phyloP scores from a whole-genome alignment of 2,113 vertebrate genomes.

The Holacanthus passer region DNA sequence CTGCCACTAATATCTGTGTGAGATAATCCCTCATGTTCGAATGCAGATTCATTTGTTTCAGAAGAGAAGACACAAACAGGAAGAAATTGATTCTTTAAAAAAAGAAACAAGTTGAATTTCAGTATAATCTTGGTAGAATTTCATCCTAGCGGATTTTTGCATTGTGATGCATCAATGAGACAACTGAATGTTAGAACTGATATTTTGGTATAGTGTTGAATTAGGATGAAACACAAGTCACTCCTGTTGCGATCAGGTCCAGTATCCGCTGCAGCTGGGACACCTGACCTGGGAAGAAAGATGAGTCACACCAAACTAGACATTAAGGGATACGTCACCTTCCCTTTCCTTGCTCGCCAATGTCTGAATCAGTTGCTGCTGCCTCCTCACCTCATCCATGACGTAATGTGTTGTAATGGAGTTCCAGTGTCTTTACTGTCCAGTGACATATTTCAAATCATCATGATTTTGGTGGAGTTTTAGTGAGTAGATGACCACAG shows the following conservation, averaged over 20 bases:
- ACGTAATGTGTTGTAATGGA: slow-evolving; percentile 61
- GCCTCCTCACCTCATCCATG: slow-evolving; percentile 44
- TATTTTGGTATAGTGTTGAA: not conserved
- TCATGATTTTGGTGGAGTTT: slow-evolving; percentile 68
- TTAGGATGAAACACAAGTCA: not conserved
- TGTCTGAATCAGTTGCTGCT: slow-evolving; percentile 16
- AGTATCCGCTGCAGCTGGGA: not conserved
- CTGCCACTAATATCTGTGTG: not conserved
- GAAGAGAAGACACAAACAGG: too few species aligned
- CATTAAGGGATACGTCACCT: not conserved
- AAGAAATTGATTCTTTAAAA: not conserved
- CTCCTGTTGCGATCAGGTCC: not conserved
- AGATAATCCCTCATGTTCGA: not conserved
- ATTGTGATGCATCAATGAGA: not conserved
- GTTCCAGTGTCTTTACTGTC: slow-evolving; percentile 64
- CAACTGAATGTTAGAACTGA: not conserved
- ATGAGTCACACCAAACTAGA: slow-evolving; percentile 8
- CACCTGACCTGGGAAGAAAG: slow-evolving; percentile 5
- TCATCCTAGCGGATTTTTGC: not conserved
- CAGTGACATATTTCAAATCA: slow-evolving; percentile 66
- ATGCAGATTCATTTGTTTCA: not conserved
- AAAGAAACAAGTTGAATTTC: not conserved
- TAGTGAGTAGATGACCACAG: slow-evolving; percentile 75
- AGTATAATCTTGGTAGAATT: not conserved
- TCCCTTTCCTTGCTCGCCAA: not conserved